Conservation (phyloP, 2,888 invertebrate genomes). For the Synanthedon vespiformis region DNA sequence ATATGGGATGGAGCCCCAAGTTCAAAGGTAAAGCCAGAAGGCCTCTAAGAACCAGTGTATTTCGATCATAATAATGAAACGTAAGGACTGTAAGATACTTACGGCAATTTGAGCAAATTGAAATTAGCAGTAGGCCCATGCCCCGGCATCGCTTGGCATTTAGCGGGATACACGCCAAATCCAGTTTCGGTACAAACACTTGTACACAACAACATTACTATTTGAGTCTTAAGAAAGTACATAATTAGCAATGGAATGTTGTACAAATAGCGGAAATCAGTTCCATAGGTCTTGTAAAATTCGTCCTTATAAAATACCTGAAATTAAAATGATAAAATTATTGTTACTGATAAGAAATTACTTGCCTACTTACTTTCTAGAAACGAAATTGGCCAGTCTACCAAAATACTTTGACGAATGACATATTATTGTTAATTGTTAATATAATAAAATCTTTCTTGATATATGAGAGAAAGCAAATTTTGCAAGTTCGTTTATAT, state of each 20-base stretch:
- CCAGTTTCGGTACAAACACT: slow-evolving; percentile 85
- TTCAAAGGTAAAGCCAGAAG: too few relatives aligned
- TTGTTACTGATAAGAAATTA: too few relatives aligned
- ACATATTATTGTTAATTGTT: too few relatives aligned
- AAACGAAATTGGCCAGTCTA: too few relatives aligned
- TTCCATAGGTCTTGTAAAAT: slow-evolving; percentile 72
- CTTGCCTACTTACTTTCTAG: too few relatives aligned
- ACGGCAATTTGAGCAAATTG: slow-evolving; percentile 36
- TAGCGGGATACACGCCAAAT: slow-evolving; percentile 85
- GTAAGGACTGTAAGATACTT: slow-evolving; percentile 10
- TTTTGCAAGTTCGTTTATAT: too few relatives aligned
- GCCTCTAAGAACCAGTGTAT: too few relatives aligned
- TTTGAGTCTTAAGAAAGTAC: slow-evolving; percentile 81
- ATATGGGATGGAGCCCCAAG: too few relatives aligned
- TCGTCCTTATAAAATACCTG: slow-evolving; percentile 78
- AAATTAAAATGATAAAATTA: slow-evolving; percentile 16
- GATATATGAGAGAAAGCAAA: too few relatives aligned
- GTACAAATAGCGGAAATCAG: slow-evolving; percentile 79
- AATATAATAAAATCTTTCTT: too few relatives aligned
- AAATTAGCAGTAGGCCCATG: slow-evolving; percentile 78
- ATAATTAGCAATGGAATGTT: slow-evolving; percentile 82
- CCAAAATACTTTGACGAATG: too few relatives aligned
- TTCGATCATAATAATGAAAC: too few relatives aligned
- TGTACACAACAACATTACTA: slow-evolving; percentile 82
- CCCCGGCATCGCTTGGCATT: slow-evolving; percentile 75